Base-by-base conservation (phyloP, 1,140 invertebrate genomes). In the Tetranychus urticae region DNA sequence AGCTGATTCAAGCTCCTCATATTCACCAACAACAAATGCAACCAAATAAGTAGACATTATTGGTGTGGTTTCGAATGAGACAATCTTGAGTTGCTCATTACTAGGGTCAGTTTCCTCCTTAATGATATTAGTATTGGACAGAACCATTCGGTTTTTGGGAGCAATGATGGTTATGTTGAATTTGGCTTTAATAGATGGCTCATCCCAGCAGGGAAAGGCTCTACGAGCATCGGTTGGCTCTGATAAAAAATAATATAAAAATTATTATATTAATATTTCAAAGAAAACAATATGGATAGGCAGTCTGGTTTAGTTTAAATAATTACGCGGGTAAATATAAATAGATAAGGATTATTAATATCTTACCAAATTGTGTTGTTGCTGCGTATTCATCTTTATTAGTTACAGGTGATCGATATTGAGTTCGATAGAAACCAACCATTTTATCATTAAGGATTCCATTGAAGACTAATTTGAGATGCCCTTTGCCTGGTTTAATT, bases 131-230 rank as follows among this genome's bases (percentile, higher is more conserved):
- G 96, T 96, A 71, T 97, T 97, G 12, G 90, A 96, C n/a, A 97
- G 75, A 39, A 86, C 87, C 5, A 87, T 82, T 59, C 66, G 67
- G 58, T 75, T 70, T 57, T 73, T 70, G 2, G 86, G 85, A 60
- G 88, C 83, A 65, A 82, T 77, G 4, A 97, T 72, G 0, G 82
- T 83, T 55, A 97, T 84, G 71, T 91, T 83, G 77, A 97, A 97
- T 2, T 86, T 91, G 4, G 91, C 85, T 73, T 97, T 97, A 7
- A 88, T 78, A 12, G 88, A 85, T 46, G 92, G 93, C 71, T 97
- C 92, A 75, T 97, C 92, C 89, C 89, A 97, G 72, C 91, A 96
- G 5, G 92, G 92, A 69, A 97, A 96, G 69, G 88, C 90, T 65
- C 86, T 75, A 59, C 91, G 77, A 31, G 91, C 90, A 79, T 93